These are phyloP conservation scores for Catostomus latipinnis DNA, from an alignment of 2,797 vertebrate species.

Conservation along the genomic window DNA sequence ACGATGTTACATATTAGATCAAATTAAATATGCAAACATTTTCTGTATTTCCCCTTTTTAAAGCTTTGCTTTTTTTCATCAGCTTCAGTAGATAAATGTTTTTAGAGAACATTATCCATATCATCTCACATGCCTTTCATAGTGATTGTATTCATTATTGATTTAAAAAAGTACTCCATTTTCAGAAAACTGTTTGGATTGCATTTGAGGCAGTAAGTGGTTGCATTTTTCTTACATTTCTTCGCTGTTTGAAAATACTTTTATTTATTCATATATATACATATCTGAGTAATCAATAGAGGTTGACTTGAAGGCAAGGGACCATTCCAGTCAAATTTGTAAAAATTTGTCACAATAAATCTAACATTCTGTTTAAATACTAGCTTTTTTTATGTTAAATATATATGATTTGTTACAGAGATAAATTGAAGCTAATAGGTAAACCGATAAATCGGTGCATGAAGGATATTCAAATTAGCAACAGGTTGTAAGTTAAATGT, in stretches of 20 bases:
- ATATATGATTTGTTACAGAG: neutral
- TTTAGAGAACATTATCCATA: conserved; percentile 4
- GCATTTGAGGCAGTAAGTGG: neutral
- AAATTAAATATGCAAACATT: neutral
- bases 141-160: neutral
- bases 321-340: conserved; percentile 15
- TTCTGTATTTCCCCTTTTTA: neutral
- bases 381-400: neutral
- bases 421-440: neutral
- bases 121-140: conserved; percentile 11
- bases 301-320: neutral
- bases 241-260: conserved; percentile 68
- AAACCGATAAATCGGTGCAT: neutral
- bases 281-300: neutral
- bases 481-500: neutral
- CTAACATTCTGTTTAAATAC: neutral
- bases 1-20: neutral
- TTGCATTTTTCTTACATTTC: neutral
- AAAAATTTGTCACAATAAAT: neutral
- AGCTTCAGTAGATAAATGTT: neutral
- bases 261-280: conserved; percentile 76
- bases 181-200: conserved; percentile 2
- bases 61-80: neutral
- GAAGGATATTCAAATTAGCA: neutral
- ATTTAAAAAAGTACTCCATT: conserved; percentile 1